A percentile compares a stretch with the other conserved stretches of the same genome.
phyloP scores from a whole-genome alignment of 1,140 invertebrate genomes.

The Micrasema longulum region DNA sequence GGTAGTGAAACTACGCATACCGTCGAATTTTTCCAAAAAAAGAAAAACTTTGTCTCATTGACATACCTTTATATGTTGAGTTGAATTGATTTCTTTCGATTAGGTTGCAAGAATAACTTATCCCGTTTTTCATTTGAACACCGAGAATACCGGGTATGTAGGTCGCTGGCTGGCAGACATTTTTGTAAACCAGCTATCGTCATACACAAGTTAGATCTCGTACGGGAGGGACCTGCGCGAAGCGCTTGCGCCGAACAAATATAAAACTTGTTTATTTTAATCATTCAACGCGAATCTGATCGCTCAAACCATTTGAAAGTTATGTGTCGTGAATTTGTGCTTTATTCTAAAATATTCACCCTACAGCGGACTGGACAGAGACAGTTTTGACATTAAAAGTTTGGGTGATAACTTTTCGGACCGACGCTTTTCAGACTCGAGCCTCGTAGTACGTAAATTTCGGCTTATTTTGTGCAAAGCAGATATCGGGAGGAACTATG shows the following conservation, averaged over 20 bases:
- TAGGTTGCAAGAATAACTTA: not conserved
- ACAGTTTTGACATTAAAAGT: constrained; percentile 30
- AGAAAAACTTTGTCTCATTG: not conserved
- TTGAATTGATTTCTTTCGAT: not conserved
- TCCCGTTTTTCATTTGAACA: not conserved
- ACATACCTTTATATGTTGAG: not conserved
- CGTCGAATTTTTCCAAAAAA: not conserved
- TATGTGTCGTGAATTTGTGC: constrained; percentile 44
- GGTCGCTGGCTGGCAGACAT: constrained; percentile 36
- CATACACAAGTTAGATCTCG: constrained; percentile 30
- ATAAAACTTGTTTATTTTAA: constrained; percentile 29
- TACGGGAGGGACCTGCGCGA: constrained; percentile 8
- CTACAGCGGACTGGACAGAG: constrained; percentile 5
- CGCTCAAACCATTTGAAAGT: constrained; percentile 13
- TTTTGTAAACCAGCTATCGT: constrained; percentile 38
- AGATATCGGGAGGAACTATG: constrained; percentile 38
- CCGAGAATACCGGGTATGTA: constrained; percentile 17
- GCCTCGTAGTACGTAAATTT: constrained; percentile 16
- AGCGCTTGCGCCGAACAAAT: constrained; percentile 5
- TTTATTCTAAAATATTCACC: constrained; percentile 6
- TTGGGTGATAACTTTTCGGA: constrained; percentile 31
- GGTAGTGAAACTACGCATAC: not conserved
- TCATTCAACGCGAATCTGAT: constrained; percentile 8
- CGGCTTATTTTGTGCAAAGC: constrained; percentile 39
- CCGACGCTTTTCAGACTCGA: constrained; percentile 21